A percentile compares a stretch with the other conserved stretches of the same genome.
phyloP scores from a whole-genome alignment of 2,888 invertebrate species.

The Oxycera nigricornis region DNA sequence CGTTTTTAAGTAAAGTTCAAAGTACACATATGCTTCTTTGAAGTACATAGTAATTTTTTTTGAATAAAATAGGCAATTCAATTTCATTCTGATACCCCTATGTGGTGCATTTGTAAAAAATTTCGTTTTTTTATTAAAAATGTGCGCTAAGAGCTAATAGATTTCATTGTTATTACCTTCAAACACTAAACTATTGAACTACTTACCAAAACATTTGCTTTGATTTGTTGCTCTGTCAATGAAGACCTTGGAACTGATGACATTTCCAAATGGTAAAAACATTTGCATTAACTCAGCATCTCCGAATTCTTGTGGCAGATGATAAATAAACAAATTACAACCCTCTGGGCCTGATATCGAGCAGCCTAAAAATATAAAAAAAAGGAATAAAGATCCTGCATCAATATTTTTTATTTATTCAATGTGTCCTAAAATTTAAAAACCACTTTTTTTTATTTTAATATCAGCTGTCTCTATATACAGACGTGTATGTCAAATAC shows the following conservation, averaged over 20 bases:
- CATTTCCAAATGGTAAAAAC: constrained; percentile 99
- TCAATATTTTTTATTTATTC: no score
- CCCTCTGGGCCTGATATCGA: constrained; percentile 98
- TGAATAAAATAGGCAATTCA: background rate
- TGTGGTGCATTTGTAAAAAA: background rate
- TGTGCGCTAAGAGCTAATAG: no score
- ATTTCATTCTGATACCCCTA: background rate
- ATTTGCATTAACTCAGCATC: constrained; percentile 99
- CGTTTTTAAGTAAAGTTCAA: no score
- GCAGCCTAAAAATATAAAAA: constrained; percentile 83
- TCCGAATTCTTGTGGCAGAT: constrained; percentile 99
- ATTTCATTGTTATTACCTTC: no score
- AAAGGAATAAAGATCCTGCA: no score
- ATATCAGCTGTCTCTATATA: no score
- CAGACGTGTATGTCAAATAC: no score
- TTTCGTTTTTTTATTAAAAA: no score
- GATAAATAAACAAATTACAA: constrained; percentile 99
- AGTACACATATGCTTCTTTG: no score
- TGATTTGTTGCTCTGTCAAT: constrained; percentile 99
- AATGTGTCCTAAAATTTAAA: no score
- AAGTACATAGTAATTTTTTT: no score
- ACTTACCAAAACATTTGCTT: constrained; percentile 99
- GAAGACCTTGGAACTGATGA: constrained; percentile 99
- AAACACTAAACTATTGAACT: constrained; percentile 10
- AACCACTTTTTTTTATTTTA: no score